These are phyloP conservation scores for Actinostola sp. DNA, from an alignment of 92 coral and sea anemone genomes.

Conservation along the genomic window DNA sequence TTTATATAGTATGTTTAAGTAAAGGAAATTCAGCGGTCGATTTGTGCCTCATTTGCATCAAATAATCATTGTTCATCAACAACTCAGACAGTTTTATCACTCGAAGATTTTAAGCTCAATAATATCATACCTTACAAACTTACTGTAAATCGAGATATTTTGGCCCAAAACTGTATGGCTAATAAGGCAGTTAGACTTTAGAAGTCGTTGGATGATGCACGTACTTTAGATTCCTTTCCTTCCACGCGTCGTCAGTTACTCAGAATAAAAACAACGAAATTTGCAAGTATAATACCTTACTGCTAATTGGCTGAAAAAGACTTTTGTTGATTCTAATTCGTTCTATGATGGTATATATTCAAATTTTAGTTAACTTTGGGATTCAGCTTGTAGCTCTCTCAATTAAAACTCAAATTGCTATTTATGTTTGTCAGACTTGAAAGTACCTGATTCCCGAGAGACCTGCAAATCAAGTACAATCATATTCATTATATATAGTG, in stretches of 20 bases:
- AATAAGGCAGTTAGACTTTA: background rate
- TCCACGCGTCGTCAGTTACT: slow-evolving; percentile 8
- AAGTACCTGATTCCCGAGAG: too few species aligned
- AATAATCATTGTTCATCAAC: background rate
- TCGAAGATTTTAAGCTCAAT: too few species aligned
- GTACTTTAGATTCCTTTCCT: background rate
- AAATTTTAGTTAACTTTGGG: too few species aligned
- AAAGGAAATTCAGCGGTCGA: background rate
- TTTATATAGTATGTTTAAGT: background rate
- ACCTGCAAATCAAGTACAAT: too few species aligned
- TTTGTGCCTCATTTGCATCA: background rate
- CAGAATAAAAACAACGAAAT: background rate
- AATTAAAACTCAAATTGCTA: too few species aligned
- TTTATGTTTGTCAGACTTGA: too few species aligned
- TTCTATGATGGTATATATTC: background rate
- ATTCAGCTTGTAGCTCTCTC: too few species aligned
- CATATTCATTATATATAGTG: too few species aligned
- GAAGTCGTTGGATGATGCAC: background rate
- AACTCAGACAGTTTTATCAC: background rate
- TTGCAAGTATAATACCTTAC: slow-evolving; percentile 2
- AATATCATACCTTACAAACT: slow-evolving; percentile 2
- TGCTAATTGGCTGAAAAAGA: too few species aligned
- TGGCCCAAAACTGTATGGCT: background rate
- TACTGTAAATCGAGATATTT: background rate
- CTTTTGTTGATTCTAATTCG: background rate